phyloP scores from a whole-genome alignment of 2,888 invertebrate species.

The Cosmia trapezina region DNA sequence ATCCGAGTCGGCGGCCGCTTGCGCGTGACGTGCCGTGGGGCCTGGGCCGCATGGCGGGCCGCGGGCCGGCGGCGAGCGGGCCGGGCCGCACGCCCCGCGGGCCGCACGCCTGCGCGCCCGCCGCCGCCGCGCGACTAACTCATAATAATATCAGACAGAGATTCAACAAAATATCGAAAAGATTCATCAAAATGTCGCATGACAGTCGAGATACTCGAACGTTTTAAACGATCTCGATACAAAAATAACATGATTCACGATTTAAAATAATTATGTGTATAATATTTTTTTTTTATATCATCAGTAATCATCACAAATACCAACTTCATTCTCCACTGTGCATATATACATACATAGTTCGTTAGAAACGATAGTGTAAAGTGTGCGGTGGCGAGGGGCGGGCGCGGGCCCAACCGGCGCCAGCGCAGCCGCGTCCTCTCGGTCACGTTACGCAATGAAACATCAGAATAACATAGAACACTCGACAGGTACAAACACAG shows the following conservation, averaged over 20 bases:
- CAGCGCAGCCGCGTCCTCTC: slow-evolving; percentile 70
- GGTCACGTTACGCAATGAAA: slow-evolving; percentile 72
- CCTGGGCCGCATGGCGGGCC: slow-evolving; percentile 24
- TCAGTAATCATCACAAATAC: slow-evolving; percentile 82
- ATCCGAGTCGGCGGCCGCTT: slow-evolving; percentile 73
- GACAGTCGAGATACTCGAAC: slow-evolving; percentile 73
- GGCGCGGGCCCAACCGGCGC: slow-evolving; percentile 63
- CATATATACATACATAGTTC: slow-evolving; percentile 88
- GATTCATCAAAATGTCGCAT: slow-evolving; percentile 71
- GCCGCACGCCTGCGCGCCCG: slow-evolving; percentile 28
- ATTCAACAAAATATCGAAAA: slow-evolving; percentile 70
- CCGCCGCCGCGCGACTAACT: slow-evolving; percentile 51
- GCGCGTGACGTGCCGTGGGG: slow-evolving; percentile 61
- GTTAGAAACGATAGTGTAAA: slow-evolving; percentile 73
- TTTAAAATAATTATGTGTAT: slow-evolving; percentile 80
- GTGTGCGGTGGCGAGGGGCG: slow-evolving; percentile 62
- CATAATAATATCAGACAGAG: slow-evolving; percentile 61
- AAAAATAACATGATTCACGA: slow-evolving; percentile 87
- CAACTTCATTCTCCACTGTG: slow-evolving; percentile 84
- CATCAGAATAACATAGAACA: slow-evolving; percentile 69
- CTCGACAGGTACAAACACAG: slow-evolving; percentile 73
- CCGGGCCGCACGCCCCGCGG: slow-evolving; percentile 46
- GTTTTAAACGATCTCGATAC: slow-evolving; percentile 82
- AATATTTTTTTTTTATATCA: slow-evolving; percentile 71
- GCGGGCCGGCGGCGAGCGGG: slow-evolving; percentile 55